These are phyloP conservation scores for Cinclus cinclus DNA, from an alignment of 2,113 vertebrate species.

Conservation along the genomic window DNA sequence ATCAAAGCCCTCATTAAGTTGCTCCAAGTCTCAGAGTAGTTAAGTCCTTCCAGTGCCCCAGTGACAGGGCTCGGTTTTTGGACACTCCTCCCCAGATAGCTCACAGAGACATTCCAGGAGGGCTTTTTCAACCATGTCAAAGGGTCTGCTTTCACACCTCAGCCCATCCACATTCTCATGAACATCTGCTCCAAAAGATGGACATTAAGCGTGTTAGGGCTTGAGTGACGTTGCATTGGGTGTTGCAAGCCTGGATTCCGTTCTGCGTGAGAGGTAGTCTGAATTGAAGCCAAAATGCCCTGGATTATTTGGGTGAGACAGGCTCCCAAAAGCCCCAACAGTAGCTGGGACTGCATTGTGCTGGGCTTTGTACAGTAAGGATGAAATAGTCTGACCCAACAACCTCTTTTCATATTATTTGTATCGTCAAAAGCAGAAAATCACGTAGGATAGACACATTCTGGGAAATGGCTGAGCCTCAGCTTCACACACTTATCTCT, in stretches of 20 bases:
- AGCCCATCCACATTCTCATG: neutral
- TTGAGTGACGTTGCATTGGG: rapidly evolving
- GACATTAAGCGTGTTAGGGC: neutral
- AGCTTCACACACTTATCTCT: rapidly evolving
- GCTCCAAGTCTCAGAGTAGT: neutral
- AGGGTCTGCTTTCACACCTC: neutral
- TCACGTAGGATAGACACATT: rapidly evolving
- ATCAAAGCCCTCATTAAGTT: neutral
- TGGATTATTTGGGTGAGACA: neutral
- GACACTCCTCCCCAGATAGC: neutral
- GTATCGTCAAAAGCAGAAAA: neutral
- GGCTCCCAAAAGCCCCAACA: neutral
- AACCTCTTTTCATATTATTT: neutral
- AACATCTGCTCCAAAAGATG: neutral
- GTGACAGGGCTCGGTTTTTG: neutral
- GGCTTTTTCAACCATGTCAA: neutral
- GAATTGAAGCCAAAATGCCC: neutral
- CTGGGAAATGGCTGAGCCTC: neutral
- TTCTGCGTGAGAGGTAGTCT: neutral
- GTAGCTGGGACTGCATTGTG: neutral
- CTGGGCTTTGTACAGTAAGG: neutral
- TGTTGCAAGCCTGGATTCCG: neutral
- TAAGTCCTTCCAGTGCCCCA: neutral
- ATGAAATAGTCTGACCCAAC: neutral
- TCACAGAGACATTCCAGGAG: neutral